A percentile compares a stretch with the other conserved stretches of the same genome.
These are phyloP conservation scores for Cryptocheilus praepositus DNA, from an alignment of 2,888 invertebrate genomes.

Conservation along the genomic window DNA sequence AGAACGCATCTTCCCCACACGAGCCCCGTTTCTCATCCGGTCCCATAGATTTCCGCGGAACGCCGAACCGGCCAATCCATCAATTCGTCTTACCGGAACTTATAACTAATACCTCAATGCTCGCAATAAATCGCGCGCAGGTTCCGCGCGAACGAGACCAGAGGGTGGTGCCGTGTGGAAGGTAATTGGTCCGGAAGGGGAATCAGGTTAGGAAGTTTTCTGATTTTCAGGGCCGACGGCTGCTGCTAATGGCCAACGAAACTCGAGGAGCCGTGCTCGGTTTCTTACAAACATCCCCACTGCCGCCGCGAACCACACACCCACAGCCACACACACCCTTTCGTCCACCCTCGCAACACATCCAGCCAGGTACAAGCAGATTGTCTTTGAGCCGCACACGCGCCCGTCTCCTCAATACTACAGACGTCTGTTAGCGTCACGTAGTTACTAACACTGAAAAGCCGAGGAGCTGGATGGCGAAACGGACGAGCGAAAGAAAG, in stretches of 20 bases:
- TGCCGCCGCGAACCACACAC: not conserved
- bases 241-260: conserved; percentile 57
- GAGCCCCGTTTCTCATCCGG: no score
- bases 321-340: not conserved
- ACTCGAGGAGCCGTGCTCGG: conserved; percentile 27
- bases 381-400: no score
- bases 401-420: not conserved
- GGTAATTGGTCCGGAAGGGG: conserved; percentile 23
- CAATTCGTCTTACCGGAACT: conserved; percentile 14
- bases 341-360: not conserved
- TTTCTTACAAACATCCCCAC: conserved; percentile 18
- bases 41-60: no score
- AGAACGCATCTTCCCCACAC: no score
- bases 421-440: conserved; percentile 27
- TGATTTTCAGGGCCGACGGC: conserved; percentile 58
- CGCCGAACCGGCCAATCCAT: not conserved
- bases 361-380: not conserved
- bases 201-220: conserved; percentile 60
- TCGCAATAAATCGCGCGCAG: conserved; percentile 34
- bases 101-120: conserved; percentile 34
- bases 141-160: not conserved
- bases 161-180: not conserved
- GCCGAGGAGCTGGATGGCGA: conserved; percentile 34
- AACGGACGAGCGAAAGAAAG: conserved; percentile 4
- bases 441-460: conserved; percentile 49